Base-by-base conservation (phyloP, 2,113 vertebrate genomes). In the Cyphomyrus discorhynchus region DNA sequence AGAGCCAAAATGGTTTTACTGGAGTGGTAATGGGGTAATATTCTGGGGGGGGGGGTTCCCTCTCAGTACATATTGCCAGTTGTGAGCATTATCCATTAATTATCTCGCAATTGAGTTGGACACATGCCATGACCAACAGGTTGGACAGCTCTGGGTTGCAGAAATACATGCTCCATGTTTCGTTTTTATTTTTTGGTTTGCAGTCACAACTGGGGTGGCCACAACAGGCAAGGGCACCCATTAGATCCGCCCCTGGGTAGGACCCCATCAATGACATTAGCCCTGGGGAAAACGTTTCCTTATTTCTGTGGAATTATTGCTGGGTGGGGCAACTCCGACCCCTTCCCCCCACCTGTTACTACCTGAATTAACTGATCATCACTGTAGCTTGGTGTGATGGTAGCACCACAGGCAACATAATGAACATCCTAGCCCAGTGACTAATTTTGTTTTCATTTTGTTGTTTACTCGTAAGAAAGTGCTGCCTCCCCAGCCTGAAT, bases 361-460 rank as follows among this genome's bases (percentile, higher is more conserved):
- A 7, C 15, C 35, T 10, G 31, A 80, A 42, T 80, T 27, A 80
- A 80, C 35, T 17, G 35, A 80, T 80, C 35, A 42, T 80, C 35
- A 80, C 35, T 39, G 31, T 15, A 42, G 74, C 35, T 80, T 19
- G 74, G 74, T 39, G 35, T 42, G 74, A 19, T 80, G 74, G 74
- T 80, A 80, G 35, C 74, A 80, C 35, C 31, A 42, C 11, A 10
- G 74, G 35, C 74, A 35, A 80, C 74, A 80, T 80, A 19, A 80
- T 80, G 74, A 80, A 80, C 74, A 80, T 80, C 74, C 31, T 17
- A 42, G 35, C 74, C 74, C 74, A 80, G 74, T 80, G 74, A 80
- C 74, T 80, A 80, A 80, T 80, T 80, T 80, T 31, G 85, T 87
- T 87, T n/a, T 87, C n/a, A 87, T 87, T 74, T 15, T 24, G 39